Evolutionary conservation across 2,888 invertebrate species (phyloP).

Genomic region (Alcis repandata): DNA sequence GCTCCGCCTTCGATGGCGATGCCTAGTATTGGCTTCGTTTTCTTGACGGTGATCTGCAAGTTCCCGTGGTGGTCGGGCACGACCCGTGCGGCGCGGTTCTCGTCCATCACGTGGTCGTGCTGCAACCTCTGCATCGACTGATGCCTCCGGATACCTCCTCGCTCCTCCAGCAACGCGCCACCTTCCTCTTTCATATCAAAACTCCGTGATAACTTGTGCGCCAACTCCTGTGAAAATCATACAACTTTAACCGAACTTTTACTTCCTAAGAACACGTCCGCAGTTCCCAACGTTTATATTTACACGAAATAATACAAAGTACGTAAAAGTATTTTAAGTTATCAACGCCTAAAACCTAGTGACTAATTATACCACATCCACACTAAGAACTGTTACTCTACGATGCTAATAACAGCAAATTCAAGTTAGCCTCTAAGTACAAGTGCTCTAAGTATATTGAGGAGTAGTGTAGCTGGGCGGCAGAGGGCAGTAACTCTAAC

Average conservation of each 20-base stretch:
- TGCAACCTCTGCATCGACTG: constrained; percentile 92
- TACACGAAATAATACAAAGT: constrained; percentile 48
- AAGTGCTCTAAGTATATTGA: constrained; percentile 79
- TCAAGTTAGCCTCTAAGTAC: constrained; percentile 82
- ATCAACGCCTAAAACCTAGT: constrained; percentile 62
- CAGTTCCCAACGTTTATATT: constrained; percentile 40
- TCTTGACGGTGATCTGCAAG: constrained; percentile 95
- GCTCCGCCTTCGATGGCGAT: constrained; percentile 99
- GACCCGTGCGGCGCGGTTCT: constrained; percentile 87
- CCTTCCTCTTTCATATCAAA: constrained; percentile 96
- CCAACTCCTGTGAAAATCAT: constrained; percentile 89
- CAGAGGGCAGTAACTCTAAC: constrained; percentile 77
- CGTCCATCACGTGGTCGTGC: constrained; percentile 85
- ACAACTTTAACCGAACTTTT: constrained; percentile 6
- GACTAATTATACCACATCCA: constrained; percentile 79
- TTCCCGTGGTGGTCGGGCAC: constrained; percentile 95
- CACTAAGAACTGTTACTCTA: constrained; percentile 77
- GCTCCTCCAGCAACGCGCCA: constrained; percentile 89
- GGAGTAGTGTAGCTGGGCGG: constrained; percentile 81
- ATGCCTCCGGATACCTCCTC: constrained; percentile 89
- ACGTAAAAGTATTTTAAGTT: constrained; percentile 30
- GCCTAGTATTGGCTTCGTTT: constrained; percentile 97
- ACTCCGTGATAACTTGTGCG: constrained; percentile 94
- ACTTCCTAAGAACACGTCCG: constrained; percentile 9
- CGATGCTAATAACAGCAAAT: constrained; percentile 80